Percentiles rank a stretch among this genome's conserved stretches.
These are phyloP conservation scores for Tadarida brasiliensis DNA, from an alignment of 2,797 vertebrate species.

Conservation along the genomic window DNA sequence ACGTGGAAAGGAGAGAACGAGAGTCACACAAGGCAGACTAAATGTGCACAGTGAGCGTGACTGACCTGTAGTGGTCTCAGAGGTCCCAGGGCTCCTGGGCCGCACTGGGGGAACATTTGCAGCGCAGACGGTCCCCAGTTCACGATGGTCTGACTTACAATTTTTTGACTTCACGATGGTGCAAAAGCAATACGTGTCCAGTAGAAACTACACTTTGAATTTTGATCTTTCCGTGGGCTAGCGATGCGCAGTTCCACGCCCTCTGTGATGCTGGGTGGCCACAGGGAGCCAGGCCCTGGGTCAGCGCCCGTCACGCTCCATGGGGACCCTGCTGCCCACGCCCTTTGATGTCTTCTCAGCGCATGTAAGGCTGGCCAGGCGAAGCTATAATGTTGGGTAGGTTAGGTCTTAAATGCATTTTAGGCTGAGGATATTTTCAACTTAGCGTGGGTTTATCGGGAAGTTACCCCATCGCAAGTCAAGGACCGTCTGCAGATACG, in stretches of 20 bases:
- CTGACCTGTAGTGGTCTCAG: background rate
- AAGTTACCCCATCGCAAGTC: too few species aligned
- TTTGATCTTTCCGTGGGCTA: background rate
- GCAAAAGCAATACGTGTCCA: background rate
- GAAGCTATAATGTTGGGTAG: background rate
- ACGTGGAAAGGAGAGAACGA: background rate
- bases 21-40: background rate
- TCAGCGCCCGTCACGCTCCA: too few species aligned
- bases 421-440: background rate
- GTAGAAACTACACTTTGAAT: background rate
- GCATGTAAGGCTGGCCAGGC: background rate
- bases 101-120: background rate
- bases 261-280: background rate
- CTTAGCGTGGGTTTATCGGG: background rate
- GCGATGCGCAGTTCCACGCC: fast-evolving
- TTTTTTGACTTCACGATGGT: too few species aligned
- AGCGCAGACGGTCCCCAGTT: background rate
- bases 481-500: background rate
- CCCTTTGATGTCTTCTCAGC: background rate
- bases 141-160: too few species aligned
- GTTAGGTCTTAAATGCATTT: background rate
- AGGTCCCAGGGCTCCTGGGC: background rate
- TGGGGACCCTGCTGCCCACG: background rate
- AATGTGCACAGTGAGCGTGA: too few species aligned
- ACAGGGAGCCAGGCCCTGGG: background rate